These are phyloP conservation scores for Cynocephalus volans DNA, from an alignment of 2,113 vertebrate species.

Conservation along the genomic window DNA sequence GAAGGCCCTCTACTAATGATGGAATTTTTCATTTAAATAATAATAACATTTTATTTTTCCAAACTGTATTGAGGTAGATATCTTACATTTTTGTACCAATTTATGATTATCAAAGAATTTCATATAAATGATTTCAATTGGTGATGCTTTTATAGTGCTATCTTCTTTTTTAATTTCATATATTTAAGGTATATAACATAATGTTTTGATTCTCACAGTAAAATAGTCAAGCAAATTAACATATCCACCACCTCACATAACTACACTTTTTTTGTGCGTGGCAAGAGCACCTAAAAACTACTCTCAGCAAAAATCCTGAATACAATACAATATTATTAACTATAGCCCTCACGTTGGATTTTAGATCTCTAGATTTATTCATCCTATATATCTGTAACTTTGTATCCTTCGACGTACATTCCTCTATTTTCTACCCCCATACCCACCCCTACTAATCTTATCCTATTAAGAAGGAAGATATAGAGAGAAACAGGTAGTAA, in stretches of 20 bases:
- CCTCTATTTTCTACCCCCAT: neutral
- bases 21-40: slow-evolving; percentile 25
- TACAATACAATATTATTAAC: neutral
- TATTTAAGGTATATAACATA: neutral
- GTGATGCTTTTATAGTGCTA: slow-evolving; percentile 8
- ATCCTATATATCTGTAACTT: neutral
- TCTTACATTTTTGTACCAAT: neutral
- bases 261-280: neutral
- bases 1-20: neutral
- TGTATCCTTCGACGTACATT: neutral
- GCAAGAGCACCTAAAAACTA: neutral
- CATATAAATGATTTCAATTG: slow-evolving; percentile 20
- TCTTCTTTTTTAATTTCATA: neutral
- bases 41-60: neutral
- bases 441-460: neutral
- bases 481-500: neutral
- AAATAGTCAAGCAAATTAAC: neutral
- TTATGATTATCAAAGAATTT: slow-evolving; percentile 39
- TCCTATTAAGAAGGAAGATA: neutral
- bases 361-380: neutral
- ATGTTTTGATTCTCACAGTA: neutral
- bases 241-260: neutral
- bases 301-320: neutral
- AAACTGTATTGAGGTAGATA: neutral
- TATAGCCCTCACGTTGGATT: neutral